Conservation (phyloP, 2,797 vertebrate genomes). For the Sebastes umbrosus region DNA sequence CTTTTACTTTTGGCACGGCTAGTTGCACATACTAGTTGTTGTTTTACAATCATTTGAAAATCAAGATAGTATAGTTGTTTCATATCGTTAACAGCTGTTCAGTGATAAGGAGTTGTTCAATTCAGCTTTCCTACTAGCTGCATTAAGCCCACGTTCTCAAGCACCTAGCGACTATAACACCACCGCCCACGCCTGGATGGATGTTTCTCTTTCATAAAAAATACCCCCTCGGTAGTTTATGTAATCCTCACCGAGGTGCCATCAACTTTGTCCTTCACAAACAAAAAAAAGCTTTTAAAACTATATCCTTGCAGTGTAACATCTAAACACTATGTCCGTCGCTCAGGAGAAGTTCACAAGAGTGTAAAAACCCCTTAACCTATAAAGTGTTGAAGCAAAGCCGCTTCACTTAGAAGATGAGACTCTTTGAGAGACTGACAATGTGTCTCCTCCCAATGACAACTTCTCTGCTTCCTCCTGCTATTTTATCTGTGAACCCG, state of each 20-base stretch:
- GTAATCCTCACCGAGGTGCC: background rate
- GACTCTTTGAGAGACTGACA: slow-evolving; percentile 11
- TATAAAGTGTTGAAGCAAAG: slow-evolving; percentile 18
- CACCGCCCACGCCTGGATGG: background rate
- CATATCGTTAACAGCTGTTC: background rate
- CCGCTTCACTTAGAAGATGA: slow-evolving; percentile 37
- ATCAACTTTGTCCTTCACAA: slow-evolving; percentile 30
- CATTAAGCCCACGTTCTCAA: background rate
- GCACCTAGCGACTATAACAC: background rate
- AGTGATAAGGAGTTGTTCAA: background rate
- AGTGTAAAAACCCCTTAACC: background rate
- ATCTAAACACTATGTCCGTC: background rate
- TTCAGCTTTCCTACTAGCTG: background rate
- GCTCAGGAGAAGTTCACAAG: slow-evolving; percentile 22
- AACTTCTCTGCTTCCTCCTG: background rate
- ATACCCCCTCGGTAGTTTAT: background rate
- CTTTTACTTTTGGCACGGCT: background rate
- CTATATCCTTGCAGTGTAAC: background rate
- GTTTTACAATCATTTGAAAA: background rate
- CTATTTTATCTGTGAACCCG: background rate
- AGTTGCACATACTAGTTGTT: background rate
- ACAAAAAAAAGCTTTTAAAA: slow-evolving; percentile 4
- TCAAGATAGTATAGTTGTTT: background rate
- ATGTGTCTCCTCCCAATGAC: background rate
- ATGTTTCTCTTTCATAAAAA: slow-evolving; percentile 24